Evolutionary conservation across 2,888 invertebrate species (phyloP).

Genomic region (Dorcus hopei): DNA sequence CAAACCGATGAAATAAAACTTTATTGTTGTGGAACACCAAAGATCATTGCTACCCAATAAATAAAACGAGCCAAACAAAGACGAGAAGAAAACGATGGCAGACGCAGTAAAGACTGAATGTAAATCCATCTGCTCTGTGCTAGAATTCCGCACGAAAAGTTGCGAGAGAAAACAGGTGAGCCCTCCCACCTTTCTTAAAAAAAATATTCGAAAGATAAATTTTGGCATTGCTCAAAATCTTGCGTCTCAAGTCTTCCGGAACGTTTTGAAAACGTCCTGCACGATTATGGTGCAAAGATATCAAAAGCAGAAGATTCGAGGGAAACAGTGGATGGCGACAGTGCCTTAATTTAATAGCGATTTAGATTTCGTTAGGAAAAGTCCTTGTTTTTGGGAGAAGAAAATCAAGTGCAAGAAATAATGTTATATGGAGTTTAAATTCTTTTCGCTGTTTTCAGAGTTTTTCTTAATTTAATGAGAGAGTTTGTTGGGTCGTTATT

Average conservation of each 20-base stretch:
- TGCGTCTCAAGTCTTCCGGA: not conserved
- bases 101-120: slow-evolving; percentile 17
- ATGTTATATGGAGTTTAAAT: not conserved
- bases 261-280: not conserved
- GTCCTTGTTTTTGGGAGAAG: not conserved
- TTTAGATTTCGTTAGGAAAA: no score
- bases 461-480: not conserved
- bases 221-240: not conserved
- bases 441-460: not conserved
- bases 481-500: not conserved
- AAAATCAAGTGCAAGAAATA: not conserved
- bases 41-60: no score
- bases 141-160: slow-evolving; percentile 1
- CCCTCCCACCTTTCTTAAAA: no score
- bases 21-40: no score
- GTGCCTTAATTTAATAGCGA: no score
- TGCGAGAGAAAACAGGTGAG: slow-evolving; percentile 7
- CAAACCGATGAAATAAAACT: no score
- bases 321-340: no score
- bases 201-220: no score
- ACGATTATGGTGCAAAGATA: no score
- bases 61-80: not conserved
- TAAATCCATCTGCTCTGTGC: slow-evolving; percentile 8
- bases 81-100: slow-evolving; percentile 4
- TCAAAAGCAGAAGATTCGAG: no score